Evolutionary conservation across 1,140 invertebrate genomes (phyloP).

Genomic region (Centruroides sculpturatus): DNA sequence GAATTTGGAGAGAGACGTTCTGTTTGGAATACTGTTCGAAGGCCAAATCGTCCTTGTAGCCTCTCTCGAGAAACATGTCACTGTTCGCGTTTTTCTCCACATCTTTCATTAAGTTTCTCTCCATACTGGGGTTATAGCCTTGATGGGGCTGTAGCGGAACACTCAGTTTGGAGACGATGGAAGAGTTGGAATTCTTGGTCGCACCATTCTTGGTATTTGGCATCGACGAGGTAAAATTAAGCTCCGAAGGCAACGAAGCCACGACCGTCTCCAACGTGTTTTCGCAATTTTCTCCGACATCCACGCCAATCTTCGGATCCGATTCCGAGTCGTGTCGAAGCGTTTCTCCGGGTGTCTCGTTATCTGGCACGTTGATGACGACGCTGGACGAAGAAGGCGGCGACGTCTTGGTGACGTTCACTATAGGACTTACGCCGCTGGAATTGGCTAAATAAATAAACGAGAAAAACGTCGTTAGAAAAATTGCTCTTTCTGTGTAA

Average conservation of each 20-base stretch:
- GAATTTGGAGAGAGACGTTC: too few relatives aligned
- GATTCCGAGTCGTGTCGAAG: constrained; percentile 8
- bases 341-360: not conserved
- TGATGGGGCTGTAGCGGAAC: constrained; percentile 56
- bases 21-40: too few relatives aligned
- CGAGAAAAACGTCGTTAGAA: not conserved
- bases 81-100: constrained; percentile 12
- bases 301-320: too few relatives aligned
- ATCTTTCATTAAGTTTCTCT: constrained; percentile 58
- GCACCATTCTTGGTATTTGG: constrained; percentile 16
- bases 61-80: too few relatives aligned
- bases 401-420: constrained; percentile 28
- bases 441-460: constrained; percentile 11
- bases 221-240: constrained; percentile 9
- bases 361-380: not conserved
- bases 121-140: constrained; percentile 74
- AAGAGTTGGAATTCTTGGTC: not conserved
- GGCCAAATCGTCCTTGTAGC: too few relatives aligned
- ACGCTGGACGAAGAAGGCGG: not conserved
- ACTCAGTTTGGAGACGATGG: constrained; percentile 23
- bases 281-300: constrained; percentile 23
- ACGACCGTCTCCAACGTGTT: constrained; percentile 31
- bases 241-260: constrained; percentile 29
- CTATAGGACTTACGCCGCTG: constrained; percentile 37
- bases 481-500: not conserved